These are phyloP conservation scores for Lutjanus argentimaculatus DNA, from an alignment of 2,797 vertebrate genomes.

Conservation along the genomic window DNA sequence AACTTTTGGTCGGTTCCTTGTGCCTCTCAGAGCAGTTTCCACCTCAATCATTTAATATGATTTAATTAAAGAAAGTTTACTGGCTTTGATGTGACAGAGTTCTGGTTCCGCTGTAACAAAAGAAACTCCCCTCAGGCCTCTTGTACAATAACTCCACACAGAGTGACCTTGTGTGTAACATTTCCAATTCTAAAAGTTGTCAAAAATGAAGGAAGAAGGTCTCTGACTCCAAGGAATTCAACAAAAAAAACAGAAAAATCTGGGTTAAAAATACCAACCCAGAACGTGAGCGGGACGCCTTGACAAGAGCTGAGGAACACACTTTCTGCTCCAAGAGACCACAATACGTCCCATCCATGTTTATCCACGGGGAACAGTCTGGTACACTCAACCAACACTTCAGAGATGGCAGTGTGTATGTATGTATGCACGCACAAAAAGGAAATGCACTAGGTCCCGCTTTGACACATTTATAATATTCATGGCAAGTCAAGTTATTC, in stretches of 20 bases:
- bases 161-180: constrained; percentile 3
- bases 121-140: background rate
- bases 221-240: constrained; percentile 21
- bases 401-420: constrained; percentile 11
- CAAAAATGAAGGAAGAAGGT: constrained; percentile 16
- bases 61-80: background rate
- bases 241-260: constrained; percentile 3
- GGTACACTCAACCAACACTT: constrained; percentile 40
- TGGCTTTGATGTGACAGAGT: background rate
- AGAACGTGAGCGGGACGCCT: constrained; percentile 8
- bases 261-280: constrained; percentile 42
- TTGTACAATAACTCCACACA: background rate
- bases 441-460: constrained; percentile 25
- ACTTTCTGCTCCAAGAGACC: constrained; percentile 34
- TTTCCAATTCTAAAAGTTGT: constrained; percentile 50
- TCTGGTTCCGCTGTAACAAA: constrained; percentile 1
- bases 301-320: constrained; percentile 51
- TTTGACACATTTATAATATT: constrained; percentile 69
- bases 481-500: constrained; percentile 60
- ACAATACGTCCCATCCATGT: constrained; percentile 31
- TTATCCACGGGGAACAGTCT: constrained; percentile 50
- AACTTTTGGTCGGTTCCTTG: background rate
- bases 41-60: background rate
- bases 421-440: constrained; percentile 11
- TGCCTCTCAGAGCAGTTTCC: background rate